Evolutionary conservation across 2,888 invertebrate species (phyloP).

Genomic region (Dicranocentrus wangi): DNA sequence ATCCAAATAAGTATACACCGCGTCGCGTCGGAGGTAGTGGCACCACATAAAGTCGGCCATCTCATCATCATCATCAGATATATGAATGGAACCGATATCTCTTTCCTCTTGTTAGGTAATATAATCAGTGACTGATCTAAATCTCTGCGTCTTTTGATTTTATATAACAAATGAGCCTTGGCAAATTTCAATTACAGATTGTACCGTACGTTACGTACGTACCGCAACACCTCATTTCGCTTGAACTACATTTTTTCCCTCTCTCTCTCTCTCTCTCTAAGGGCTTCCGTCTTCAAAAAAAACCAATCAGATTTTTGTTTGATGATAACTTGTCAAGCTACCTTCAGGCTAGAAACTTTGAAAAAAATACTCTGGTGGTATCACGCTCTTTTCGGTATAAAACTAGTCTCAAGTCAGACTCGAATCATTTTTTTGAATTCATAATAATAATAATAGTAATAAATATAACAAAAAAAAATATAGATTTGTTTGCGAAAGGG

Average conservation of each 20-base stretch:
- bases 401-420: no score
- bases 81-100: not conserved
- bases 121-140: constrained; percentile 25
- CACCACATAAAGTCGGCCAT: constrained; percentile 8
- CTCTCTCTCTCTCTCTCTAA: no score
- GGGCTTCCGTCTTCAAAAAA: not conserved
- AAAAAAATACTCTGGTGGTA: not conserved
- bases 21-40: no score
- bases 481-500: not conserved
- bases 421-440: no score
- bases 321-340: not conserved
- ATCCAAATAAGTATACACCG: no score
- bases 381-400: not conserved
- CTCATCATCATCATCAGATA: not conserved
- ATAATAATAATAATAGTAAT: no score
- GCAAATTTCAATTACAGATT: constrained; percentile 4
- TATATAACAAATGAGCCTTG: constrained; percentile 26
- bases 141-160: constrained; percentile 18
- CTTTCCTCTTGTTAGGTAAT: constrained; percentile 29
- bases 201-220: not conserved
- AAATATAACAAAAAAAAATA: no score
- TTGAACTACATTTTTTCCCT: not conserved
- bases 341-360: not conserved
- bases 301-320: constrained; percentile 3
- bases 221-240: not conserved